Percentiles rank a stretch among this genome's conserved stretches.
Evolutionary conservation across 1,140 invertebrate species (phyloP).

Genomic region (Eurosta solidaginis): DNA sequence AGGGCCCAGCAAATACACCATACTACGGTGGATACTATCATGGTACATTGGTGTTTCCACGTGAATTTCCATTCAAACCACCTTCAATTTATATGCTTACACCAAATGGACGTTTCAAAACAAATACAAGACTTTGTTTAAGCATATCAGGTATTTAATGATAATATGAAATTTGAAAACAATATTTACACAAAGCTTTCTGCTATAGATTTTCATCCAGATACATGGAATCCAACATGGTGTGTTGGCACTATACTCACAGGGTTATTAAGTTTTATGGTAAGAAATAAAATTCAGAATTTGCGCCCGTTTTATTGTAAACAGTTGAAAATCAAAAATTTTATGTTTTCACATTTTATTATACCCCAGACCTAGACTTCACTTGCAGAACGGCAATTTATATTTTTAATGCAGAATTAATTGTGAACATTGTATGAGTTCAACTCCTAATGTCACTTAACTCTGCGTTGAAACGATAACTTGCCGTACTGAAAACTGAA

Average conservation of each 20-base stretch:
- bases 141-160: slow-evolving; percentile 74
- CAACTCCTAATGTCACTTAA: no score
- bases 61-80: slow-evolving; percentile 97
- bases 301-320: background rate
- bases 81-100: slow-evolving; percentile 99
- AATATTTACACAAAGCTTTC: background rate
- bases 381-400: no score
- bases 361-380: no score
- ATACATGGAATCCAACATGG: slow-evolving; percentile 98
- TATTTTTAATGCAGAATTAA: no score
- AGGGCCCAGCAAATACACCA: slow-evolving; percentile 85
- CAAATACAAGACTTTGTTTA: slow-evolving; percentile 90
- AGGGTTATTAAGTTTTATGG: slow-evolving; percentile 89
- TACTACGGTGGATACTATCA: slow-evolving; percentile 97
- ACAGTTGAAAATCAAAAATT: no score
- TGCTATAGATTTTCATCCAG: slow-evolving; percentile 88
- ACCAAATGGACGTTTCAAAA: slow-evolving; percentile 91
- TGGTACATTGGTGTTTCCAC: slow-evolving; percentile 94
- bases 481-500: no score
- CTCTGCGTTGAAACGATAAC: no score
- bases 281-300: slow-evolving; percentile 31
- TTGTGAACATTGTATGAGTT: no score
- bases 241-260: slow-evolving; percentile 95
- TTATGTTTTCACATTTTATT: no score
- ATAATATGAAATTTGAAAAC: background rate